These are phyloP conservation scores for Rachycentron canadum DNA, from an alignment of 2,797 vertebrate genomes.

Conservation along the genomic window DNA sequence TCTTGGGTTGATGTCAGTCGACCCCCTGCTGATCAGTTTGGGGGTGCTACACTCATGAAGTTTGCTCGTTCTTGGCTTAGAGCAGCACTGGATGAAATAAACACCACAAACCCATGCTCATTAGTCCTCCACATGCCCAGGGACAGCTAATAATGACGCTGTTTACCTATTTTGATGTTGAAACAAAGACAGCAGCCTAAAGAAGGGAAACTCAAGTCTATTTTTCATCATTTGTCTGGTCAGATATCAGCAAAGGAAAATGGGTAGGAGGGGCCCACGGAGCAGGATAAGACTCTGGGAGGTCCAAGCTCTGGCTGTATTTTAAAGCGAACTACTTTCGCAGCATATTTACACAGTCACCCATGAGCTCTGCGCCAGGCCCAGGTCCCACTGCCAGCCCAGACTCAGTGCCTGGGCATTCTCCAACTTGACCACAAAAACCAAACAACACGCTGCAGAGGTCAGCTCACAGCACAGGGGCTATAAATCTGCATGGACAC, in stretches of 20 bases:
- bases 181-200: slow-evolving; percentile 21
- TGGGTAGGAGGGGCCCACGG: slow-evolving; percentile 40
- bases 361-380: slow-evolving; percentile 62
- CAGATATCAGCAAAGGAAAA: slow-evolving; percentile 34
- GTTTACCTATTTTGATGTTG: slow-evolving; percentile 14
- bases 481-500: slow-evolving; percentile 67
- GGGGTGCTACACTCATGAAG: slow-evolving; percentile 25
- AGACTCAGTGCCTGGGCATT: slow-evolving; percentile 69
- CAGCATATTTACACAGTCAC: slow-evolving; percentile 73
- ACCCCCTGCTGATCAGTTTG: slow-evolving; percentile 16
- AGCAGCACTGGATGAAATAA: slow-evolving; percentile 37
- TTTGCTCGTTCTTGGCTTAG: slow-evolving; percentile 27
- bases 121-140: slow-evolving; percentile 20
- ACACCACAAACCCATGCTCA: slow-evolving; percentile 26
- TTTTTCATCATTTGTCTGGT: slow-evolving; percentile 45
- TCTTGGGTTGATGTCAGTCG: slow-evolving; percentile 32
- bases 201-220: slow-evolving; percentile 23
- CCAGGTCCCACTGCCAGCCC: slow-evolving; percentile 57
- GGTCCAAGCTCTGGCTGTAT: slow-evolving; percentile 57
- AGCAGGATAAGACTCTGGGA: slow-evolving; percentile 61
- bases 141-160: slow-evolving; percentile 36
- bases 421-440: slow-evolving; percentile 73
- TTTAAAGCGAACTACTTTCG: slow-evolving; percentile 58
- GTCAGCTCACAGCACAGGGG: slow-evolving; percentile 48
- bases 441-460: slow-evolving; percentile 70